Base-by-base conservation (phyloP, 2,797 vertebrate genomes). In the Hoplostethus atlanticus region DNA sequence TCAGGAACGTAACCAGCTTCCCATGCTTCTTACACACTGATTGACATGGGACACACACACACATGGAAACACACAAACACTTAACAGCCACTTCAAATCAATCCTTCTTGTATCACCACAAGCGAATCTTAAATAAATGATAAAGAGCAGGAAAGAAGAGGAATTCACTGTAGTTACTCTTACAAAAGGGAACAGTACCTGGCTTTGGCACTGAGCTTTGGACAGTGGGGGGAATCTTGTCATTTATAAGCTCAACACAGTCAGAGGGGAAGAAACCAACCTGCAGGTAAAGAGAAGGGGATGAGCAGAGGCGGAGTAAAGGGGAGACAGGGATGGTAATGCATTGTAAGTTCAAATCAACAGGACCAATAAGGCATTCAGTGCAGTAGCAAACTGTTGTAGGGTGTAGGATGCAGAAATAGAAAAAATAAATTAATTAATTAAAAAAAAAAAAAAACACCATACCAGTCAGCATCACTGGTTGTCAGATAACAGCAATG, bases 11-110 rank as follows among this genome's bases (percentile, higher is more conserved):
- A 68, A 99, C 98, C 79, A 99, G 96, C 87, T 99, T 99, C 72
- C 98, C 98, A 90, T 99, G 98, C 78, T 99, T 99, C 87, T 98
- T 98, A 4, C 97, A 99, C 89, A 99, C 98, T 99, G 93, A 82
- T 77, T 15, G 58, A 68, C 17, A 76, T 6, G 5, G 44, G 58
- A 69, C 50, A 76, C 44, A 75, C 38, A 57, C 25, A 73, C 36
- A 28, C 48, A 55, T 36, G 73, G 36, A 68, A 46, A 70, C 63
- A 62, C 9, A 61, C 44, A 83, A 40, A 58, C 25, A 61, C 7
- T 61, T 5, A 34, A 64, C 53, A 75, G 51, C 11, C 55, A 52
- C 59, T 67, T 72, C 15, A 68, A 71, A 79, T 71, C 67, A 76
- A 68, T 64, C 30, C 1, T 12, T 74, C 40, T 70, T 38, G 76